phyloP scores from a whole-genome alignment of 2,888 invertebrate species.

The Leuctra nigra region DNA sequence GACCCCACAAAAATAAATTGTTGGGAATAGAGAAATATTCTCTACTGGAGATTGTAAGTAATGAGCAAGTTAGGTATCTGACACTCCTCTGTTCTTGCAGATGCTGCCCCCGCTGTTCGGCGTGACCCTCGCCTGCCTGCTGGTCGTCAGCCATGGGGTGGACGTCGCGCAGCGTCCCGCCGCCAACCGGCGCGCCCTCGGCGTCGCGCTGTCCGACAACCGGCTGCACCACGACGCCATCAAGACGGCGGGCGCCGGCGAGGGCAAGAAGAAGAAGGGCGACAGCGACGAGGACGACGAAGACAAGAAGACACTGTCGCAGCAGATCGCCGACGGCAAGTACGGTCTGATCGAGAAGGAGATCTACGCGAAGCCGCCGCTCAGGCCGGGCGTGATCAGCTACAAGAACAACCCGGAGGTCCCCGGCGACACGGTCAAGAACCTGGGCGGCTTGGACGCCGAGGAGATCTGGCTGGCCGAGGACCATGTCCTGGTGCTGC shows the following conservation, averaged over 20 bases:
- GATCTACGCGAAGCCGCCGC: slow-evolving; percentile 61
- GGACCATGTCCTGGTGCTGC: slow-evolving; percentile 75
- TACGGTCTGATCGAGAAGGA: slow-evolving; percentile 84
- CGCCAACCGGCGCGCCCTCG: neutral
- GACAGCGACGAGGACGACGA: slow-evolving; percentile 50
- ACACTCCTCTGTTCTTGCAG: neutral
- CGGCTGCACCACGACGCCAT: slow-evolving; percentile 46
- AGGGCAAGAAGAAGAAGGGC: slow-evolving; percentile 46
- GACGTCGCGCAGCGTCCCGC: slow-evolving; percentile 33
- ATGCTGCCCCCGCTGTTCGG: neutral
- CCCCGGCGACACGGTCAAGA: slow-evolving; percentile 69
- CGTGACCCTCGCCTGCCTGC: neutral
- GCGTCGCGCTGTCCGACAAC: neutral
- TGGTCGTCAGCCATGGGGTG: too few relatives aligned
- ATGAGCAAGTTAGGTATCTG: too few relatives aligned
- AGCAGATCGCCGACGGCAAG: slow-evolving; percentile 85
- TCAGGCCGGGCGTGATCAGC: slow-evolving; percentile 74
- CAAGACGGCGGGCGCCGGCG: slow-evolving; percentile 61
- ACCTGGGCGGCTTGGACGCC: slow-evolving; percentile 72
- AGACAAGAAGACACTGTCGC: slow-evolving; percentile 76
- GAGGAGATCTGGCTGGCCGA: slow-evolving; percentile 88
- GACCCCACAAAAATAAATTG: too few relatives aligned
- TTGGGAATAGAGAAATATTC: too few relatives aligned
- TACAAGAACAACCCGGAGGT: slow-evolving; percentile 76
- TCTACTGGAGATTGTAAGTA: too few relatives aligned